A percentile compares a stretch with the other conserved stretches of the same genome.
Evolutionary conservation across 1,140 invertebrate species (phyloP).

Genomic region (Dryas iulia): DNA sequence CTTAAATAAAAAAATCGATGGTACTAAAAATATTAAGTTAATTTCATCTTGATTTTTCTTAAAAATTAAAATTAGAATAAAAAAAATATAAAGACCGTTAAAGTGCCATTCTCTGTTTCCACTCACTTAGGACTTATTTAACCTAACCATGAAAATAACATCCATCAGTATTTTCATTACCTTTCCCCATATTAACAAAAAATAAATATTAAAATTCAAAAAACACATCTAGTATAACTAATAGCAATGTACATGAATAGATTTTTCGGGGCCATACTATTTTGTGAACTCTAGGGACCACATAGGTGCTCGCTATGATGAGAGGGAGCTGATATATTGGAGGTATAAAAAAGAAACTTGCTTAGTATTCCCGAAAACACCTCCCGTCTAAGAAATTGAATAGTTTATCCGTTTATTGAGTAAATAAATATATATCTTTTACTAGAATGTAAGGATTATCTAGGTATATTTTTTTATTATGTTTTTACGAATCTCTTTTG

Average conservation of each 20-base stretch:
- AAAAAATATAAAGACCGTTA: no score
- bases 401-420: background rate
- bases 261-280: background rate
- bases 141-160: background rate
- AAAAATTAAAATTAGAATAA: no score
- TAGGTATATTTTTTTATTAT: background rate
- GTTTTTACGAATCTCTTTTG: no score
- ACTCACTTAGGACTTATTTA: no score
- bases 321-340: background rate
- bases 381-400: background rate
- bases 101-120: no score
- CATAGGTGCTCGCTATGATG: conserved; percentile 8
- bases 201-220: background rate
- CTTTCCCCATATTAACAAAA: no score
- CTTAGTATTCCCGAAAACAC: background rate
- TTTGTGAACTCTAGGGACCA: background rate
- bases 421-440: background rate
- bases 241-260: background rate
- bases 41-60: no score
- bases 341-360: background rate
- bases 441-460: background rate
- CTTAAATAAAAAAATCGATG: no score
- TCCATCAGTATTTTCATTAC: no score
- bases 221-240: background rate
- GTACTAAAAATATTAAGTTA: no score